phyloP scores from a whole-genome alignment of 2,797 vertebrate genomes.

The Iguana delicatissima region DNA sequence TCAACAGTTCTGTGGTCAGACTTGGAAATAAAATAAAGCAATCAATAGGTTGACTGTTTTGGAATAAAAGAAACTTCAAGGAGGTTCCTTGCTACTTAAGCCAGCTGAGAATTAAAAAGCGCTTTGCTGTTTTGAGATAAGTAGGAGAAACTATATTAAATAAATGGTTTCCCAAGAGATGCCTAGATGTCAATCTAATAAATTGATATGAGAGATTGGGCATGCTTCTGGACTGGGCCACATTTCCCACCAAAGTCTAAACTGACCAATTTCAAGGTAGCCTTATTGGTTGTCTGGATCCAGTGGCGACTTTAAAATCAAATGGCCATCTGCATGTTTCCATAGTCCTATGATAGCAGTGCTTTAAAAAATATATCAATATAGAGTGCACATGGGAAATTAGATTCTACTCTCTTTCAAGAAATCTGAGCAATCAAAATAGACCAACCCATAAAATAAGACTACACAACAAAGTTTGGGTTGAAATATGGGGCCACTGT shows the following conservation, averaged over 20 bases:
- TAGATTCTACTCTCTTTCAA: not conserved
- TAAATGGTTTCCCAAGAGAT: not conserved
- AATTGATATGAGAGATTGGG: not conserved
- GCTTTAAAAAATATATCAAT: too few species aligned
- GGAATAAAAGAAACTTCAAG: not conserved
- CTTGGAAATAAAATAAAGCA: not conserved
- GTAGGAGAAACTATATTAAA: not conserved
- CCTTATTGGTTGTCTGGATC: not conserved
- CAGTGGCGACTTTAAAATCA: not conserved
- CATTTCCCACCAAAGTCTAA: not conserved
- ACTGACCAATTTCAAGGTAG: not conserved
- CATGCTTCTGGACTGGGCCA: not conserved
- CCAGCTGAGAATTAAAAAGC: not conserved
- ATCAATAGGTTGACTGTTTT: too few species aligned
- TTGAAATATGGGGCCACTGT: too few species aligned
- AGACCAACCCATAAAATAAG: too few species aligned
- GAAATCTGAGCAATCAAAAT: not conserved
- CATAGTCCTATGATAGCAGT: not conserved
- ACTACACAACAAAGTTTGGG: too few species aligned
- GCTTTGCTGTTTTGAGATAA: not conserved
- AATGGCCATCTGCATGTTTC: not conserved
- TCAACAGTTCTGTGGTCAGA: not conserved
- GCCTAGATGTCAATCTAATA: not conserved
- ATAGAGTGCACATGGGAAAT: not conserved
- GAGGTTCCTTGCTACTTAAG: not conserved